Conservation (phyloP, 2,888 invertebrate species). For the Xiphydria camelus region DNA sequence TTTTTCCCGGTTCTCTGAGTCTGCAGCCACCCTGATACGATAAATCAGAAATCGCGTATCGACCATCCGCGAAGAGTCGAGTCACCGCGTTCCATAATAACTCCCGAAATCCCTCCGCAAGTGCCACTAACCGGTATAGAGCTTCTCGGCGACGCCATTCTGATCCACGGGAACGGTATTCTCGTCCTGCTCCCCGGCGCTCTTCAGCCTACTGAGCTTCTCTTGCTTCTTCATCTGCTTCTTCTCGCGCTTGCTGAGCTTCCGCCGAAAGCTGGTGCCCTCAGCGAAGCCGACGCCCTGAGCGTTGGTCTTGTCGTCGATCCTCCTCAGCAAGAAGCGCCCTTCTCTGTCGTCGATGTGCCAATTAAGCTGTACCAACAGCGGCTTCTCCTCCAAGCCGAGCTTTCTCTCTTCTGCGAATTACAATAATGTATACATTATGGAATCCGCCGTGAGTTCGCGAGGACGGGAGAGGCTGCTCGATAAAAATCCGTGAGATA, state of each 20-base stretch:
- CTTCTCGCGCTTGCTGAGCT: constrained; percentile 95
- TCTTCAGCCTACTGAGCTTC: constrained; percentile 79
- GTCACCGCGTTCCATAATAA: too few relatives aligned
- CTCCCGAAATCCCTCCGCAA: too few relatives aligned
- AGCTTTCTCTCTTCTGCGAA: constrained; percentile 82
- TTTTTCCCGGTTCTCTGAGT: too few relatives aligned
- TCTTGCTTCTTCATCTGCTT: constrained; percentile 96
- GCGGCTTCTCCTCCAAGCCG: constrained; percentile 89
- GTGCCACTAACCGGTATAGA: constrained; percentile 92
- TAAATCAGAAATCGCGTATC: too few relatives aligned
- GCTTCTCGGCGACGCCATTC: constrained; percentile 83
- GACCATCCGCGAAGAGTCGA: too few relatives aligned
- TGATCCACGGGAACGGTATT: constrained; percentile 68
- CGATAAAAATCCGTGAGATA: too few relatives aligned
- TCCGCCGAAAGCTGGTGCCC: constrained; percentile 85
- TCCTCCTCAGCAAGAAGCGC: constrained; percentile 88
- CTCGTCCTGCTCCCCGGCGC: constrained; percentile 61
- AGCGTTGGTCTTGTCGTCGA: constrained; percentile 79
- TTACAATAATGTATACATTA: too few relatives aligned
- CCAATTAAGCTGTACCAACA: constrained; percentile 98
- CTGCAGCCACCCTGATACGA: too few relatives aligned
- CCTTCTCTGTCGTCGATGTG: constrained; percentile 98
- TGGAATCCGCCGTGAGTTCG: too few relatives aligned
- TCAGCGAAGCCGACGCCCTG: constrained; percentile 71
- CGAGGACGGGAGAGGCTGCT: too few relatives aligned